Evolutionary conservation across 2,797 vertebrate species (phyloP), one percentile per base, ranked within the genome.

Genomic region (Sandelia bainsii): DNA sequence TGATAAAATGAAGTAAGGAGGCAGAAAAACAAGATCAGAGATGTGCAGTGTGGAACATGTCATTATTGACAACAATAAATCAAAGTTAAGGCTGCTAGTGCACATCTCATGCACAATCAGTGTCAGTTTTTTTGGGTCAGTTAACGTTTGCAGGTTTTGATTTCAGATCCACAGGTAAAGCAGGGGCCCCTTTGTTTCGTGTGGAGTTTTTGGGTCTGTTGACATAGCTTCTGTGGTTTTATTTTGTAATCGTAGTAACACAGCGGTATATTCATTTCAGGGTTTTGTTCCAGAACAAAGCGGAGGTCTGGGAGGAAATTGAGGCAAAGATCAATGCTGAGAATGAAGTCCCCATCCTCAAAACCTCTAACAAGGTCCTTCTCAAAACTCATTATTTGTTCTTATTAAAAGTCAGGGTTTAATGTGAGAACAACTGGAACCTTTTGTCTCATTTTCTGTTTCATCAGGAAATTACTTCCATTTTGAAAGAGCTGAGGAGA

Each of bases 1-100:
- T 0, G 94, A 98, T 67, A 99, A 99, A 89, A 99, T 99, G 96
- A 99, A 98, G 98, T 99, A 91, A 94, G 96, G 49, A 39, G 13
- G 12, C n/a, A n/a, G 8, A 6, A 17, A 17, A 45, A 17, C 6
- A 19, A 17, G 13, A 17, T 44, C 40, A 44, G 40, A 45, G 16
- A 19, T 45, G 39, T 42, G 29, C 29, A 29, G 27, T 4, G 27
- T 29, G 27, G 6, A 29, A 32, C 29, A 6, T 32, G 11, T 34
- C 32, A 34, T 34, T 34, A 34, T 34, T 27, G 23, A 6, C 5
- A 11, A 45, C 8, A 48, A 8, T 2, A 52, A 3, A 50, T 27
- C 3, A 13, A 1, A 20, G 11, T n/a, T 27, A 3, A 46, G 25
- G n/a, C 19, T 22, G 4, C 20, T 5, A 23, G 1, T 48, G 9